These are phyloP conservation scores for Platysternon megacephalum DNA, from an alignment of 2,113 vertebrate species.

Conservation along the genomic window DNA sequence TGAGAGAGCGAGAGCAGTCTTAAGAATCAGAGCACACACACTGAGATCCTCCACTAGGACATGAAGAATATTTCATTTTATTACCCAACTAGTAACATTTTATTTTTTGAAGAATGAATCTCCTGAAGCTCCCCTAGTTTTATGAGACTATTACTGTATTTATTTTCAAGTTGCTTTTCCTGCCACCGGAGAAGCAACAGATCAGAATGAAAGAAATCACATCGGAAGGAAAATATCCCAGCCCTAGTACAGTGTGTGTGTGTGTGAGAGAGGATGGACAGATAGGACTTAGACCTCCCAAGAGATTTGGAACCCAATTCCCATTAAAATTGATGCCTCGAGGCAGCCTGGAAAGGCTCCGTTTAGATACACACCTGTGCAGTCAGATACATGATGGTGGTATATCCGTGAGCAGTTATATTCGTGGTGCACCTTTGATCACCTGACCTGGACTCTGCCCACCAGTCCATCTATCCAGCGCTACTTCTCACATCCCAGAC, in stretches of 20 bases:
- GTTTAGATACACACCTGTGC: background rate
- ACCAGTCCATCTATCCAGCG: background rate
- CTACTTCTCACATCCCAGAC: background rate
- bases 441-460: background rate
- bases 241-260: background rate
- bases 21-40: fast-evolving
- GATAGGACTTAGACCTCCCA: background rate
- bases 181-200: background rate
- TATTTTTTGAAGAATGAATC: fast-evolving
- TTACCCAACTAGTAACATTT: background rate
- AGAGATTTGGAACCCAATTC: background rate
- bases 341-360: background rate
- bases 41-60: background rate
- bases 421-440: background rate
- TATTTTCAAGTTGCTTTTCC: background rate
- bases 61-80: background rate
- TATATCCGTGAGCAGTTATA: background rate
- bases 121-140: background rate
- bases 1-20: background rate
- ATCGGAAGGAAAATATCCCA: fast-evolving
- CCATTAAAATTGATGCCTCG: background rate
- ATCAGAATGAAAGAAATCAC: fast-evolving
- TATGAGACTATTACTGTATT: background rate
- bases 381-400: background rate
- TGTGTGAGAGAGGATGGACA: background rate